phyloP scores from a whole-genome alignment of 2,888 invertebrate genomes.

The Macaria liturata region DNA sequence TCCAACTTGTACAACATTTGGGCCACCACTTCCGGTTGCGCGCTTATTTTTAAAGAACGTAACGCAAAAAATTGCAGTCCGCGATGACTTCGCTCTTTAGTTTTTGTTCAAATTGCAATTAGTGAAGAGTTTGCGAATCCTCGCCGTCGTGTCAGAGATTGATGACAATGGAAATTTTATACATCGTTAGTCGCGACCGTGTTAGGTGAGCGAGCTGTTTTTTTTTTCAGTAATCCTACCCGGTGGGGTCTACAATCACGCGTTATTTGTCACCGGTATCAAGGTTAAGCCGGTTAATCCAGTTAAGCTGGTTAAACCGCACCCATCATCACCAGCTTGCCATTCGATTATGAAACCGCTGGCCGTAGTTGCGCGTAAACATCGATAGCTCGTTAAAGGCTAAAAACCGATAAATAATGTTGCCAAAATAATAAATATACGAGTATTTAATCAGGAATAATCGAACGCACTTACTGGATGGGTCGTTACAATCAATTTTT shows the following conservation, averaged over 20 bases:
- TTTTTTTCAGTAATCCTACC: constrained; percentile 76
- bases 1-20: constrained; percentile 29
- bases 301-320: constrained; percentile 44
- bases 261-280: constrained; percentile 55
- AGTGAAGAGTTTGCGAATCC: constrained; percentile 81
- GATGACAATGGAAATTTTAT: constrained; percentile 84
- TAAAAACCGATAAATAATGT: constrained; percentile 64
- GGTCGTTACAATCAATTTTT: constrained; percentile 70
- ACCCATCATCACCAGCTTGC: constrained; percentile 40
- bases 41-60: constrained; percentile 64
- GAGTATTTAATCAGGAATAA: constrained; percentile 30
- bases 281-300: constrained; percentile 49
- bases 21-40: constrained; percentile 35
- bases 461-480: constrained; percentile 37
- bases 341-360: constrained; percentile 13
- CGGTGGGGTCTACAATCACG: constrained; percentile 55
- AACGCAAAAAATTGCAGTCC: constrained; percentile 71
- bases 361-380: constrained; percentile 31
- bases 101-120: constrained; percentile 83
- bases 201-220: constrained; percentile 76
- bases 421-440: constrained; percentile 63
- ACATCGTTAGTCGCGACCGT: constrained; percentile 80
- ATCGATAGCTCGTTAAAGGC: constrained; percentile 57
- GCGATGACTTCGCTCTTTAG: constrained; percentile 78
- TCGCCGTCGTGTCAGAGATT: constrained; percentile 81